Evolutionary conservation across 2,113 vertebrate genomes (phyloP).

Genomic region (Tetrax tetrax): DNA sequence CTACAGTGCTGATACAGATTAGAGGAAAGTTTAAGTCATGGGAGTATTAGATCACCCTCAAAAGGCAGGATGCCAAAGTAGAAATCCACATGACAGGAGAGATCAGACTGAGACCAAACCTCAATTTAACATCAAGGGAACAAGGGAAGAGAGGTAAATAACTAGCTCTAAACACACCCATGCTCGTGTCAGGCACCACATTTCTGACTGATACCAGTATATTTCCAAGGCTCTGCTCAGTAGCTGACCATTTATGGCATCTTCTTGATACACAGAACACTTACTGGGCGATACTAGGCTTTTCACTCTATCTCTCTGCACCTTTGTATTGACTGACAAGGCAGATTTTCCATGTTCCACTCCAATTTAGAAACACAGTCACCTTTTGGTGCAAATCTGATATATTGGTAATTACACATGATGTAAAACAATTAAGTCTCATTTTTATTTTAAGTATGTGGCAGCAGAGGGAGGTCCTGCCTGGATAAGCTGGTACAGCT

Average conservation of each 20-base stretch:
- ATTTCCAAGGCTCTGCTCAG: not conserved
- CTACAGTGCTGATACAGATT: not conserved
- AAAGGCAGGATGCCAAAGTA: not conserved
- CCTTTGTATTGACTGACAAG: not conserved
- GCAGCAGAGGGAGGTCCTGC: not conserved
- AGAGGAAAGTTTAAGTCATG: not conserved
- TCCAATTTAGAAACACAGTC: not conserved
- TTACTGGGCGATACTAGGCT: not conserved
- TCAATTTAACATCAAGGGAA: not conserved
- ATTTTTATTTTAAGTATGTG: not conserved
- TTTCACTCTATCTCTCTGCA: not conserved
- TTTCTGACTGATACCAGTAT: not conserved
- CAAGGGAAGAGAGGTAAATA: not conserved
- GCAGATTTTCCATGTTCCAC: not conserved
- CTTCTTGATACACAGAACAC: not conserved
- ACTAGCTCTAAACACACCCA: not conserved
- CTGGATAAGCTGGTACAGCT: not conserved
- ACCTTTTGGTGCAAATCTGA: not conserved
- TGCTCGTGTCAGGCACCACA: not conserved
- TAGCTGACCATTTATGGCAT: not conserved
- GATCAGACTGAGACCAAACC: not conserved
- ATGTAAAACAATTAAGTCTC: not conserved
- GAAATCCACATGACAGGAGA: not conserved
- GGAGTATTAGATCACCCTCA: not conserved
- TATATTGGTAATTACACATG: not conserved